These are phyloP conservation scores for Sebastes matsubarae DNA, from an alignment of 2,797 vertebrate genomes.

Conservation along the genomic window DNA sequence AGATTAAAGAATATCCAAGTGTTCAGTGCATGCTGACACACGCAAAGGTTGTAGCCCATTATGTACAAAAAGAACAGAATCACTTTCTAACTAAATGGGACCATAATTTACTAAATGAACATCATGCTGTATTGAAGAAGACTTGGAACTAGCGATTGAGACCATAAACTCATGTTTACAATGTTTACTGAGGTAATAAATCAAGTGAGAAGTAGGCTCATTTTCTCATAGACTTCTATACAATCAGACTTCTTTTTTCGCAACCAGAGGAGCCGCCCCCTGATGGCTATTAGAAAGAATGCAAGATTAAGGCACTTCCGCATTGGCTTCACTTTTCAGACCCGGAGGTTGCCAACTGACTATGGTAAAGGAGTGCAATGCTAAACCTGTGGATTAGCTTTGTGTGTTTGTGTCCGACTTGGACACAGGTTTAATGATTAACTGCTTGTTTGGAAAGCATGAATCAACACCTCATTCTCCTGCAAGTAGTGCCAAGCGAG, in stretches of 20 bases:
- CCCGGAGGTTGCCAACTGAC: too few species aligned
- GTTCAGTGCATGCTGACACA: background rate
- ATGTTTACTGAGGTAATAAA: too few species aligned
- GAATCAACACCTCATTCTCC: background rate
- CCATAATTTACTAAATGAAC: too few species aligned
- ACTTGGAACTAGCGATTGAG: too few species aligned
- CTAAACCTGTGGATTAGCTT: background rate
- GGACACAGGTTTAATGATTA: background rate
- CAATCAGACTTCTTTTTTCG: too few species aligned
- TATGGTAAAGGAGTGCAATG: background rate
- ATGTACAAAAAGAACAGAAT: background rate
- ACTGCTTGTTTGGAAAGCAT: background rate
- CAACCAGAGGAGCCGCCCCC: too few species aligned
- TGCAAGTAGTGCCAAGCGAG: background rate
- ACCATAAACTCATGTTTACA: too few species aligned
- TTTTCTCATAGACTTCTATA: too few species aligned
- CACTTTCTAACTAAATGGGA: background rate
- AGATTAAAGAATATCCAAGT: background rate
- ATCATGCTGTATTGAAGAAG: too few species aligned
- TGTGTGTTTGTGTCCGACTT: background rate
- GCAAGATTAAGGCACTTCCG: fast-evolving
- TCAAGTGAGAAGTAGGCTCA: too few species aligned
- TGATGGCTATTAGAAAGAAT: too few species aligned
- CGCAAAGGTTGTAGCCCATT: background rate
- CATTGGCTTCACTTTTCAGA: too few species aligned